A percentile compares a stretch with the other conserved stretches of the same genome.
Conservation (phyloP, 2,888 invertebrate species). For the Myathropa florea region DNA sequence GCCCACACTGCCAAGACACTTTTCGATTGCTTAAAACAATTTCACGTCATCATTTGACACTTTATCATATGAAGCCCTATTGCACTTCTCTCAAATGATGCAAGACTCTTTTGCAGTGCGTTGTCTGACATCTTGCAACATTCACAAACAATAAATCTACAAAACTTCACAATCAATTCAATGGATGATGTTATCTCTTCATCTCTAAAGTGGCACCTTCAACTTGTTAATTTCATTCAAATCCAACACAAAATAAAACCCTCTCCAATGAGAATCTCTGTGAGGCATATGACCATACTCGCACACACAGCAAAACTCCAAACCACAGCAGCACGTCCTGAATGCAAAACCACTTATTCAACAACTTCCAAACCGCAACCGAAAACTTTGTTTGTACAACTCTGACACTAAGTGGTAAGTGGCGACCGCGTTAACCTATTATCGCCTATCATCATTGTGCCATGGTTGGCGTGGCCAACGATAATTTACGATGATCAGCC, state of each 20-base stretch:
- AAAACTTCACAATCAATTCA: slow-evolving; percentile 56
- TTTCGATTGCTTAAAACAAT: too few species aligned
- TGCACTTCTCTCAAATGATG: too few species aligned
- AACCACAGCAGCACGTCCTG: slow-evolving; percentile 65
- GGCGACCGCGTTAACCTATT: slow-evolving; percentile 71
- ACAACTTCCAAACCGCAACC: slow-evolving; percentile 62
- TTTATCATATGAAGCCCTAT: too few species aligned
- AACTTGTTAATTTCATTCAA: slow-evolving; percentile 66
- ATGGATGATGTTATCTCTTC: slow-evolving; percentile 54
- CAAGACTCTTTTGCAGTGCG: neutral
- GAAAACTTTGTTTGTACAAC: slow-evolving; percentile 68
- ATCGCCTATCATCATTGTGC: slow-evolving; percentile 67
- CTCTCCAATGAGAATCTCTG: neutral
- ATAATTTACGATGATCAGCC: slow-evolving; percentile 70
- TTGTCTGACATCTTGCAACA: neutral
- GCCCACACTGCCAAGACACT: too few species aligned
- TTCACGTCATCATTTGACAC: too few species aligned
- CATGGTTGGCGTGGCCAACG: slow-evolving; percentile 51
- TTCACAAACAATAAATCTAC: slow-evolving; percentile 37
- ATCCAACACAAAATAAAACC: slow-evolving; percentile 11
- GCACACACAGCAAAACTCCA: slow-evolving; percentile 24
- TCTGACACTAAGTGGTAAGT: slow-evolving; percentile 69
- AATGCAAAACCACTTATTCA: slow-evolving; percentile 64
- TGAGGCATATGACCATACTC: neutral
- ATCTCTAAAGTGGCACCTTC: slow-evolving; percentile 70